A percentile compares a stretch with the other conserved stretches of the same genome.
These are phyloP conservation scores for Tachysurus vachellii DNA, from an alignment of 2,113 vertebrate species.

Conservation along the genomic window DNA sequence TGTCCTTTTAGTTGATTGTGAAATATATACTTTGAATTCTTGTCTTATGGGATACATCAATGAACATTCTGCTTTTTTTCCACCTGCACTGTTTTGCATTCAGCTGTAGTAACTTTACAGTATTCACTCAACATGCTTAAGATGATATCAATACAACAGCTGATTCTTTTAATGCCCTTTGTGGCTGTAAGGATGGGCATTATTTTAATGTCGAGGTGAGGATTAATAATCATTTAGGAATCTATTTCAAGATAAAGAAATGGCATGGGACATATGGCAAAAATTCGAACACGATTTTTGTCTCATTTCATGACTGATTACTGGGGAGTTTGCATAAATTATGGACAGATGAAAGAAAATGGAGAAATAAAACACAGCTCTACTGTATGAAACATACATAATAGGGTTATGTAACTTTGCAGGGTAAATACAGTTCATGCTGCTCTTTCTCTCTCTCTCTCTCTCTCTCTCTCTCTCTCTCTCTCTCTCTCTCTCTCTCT, in stretches of 20 bases:
- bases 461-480: conserved; percentile 20
- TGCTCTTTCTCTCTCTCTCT: conserved; percentile 4
- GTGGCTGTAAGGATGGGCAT: neutral
- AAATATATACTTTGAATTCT: neutral
- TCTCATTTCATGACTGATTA: neutral
- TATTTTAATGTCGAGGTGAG: neutral
- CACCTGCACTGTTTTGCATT: neutral
- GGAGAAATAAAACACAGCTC: neutral
- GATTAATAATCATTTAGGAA: neutral
- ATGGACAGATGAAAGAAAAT: neutral
- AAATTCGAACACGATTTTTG: neutral
- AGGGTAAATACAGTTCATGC: conserved; percentile 45
- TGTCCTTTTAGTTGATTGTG: neutral
- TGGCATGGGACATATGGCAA: neutral
- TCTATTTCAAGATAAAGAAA: neutral
- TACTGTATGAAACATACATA: neutral
- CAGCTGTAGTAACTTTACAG: no score
- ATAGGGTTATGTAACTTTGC: conserved; percentile 45
- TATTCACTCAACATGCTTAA: no score
- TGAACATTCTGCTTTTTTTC: neutral
- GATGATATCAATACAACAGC: no score
- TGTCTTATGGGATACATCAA: neutral
- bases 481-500: neutral
- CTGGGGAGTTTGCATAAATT: neutral
- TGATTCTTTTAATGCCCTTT: neutral